Percentiles rank a stretch among this genome's conserved stretches.
Conservation (phyloP, 2,113 vertebrate genomes). For the Pundamilia nyererei region DNA sequence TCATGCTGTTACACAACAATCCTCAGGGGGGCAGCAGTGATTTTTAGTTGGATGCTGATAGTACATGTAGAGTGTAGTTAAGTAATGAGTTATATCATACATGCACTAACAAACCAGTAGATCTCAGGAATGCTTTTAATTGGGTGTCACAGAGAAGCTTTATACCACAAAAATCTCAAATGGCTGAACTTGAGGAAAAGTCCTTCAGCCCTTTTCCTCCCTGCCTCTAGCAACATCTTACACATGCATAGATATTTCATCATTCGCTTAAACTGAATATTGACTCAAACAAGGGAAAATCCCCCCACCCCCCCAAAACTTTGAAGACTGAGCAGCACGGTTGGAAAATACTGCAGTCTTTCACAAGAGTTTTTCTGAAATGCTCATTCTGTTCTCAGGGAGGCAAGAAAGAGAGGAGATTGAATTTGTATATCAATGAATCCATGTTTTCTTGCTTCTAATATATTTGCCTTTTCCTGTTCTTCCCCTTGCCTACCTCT, state of each 20-base stretch:
- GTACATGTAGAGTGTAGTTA: neutral
- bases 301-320: neutral
- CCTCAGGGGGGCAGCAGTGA: slow-evolving; percentile 63
- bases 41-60: neutral
- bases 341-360: neutral
- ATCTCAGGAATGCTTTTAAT: neutral
- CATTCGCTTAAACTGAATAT: slow-evolving; percentile 1
- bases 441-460: slow-evolving; percentile 33
- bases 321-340: neutral
- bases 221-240: neutral
- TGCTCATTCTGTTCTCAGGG: neutral
- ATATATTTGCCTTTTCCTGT: slow-evolving; percentile 18
- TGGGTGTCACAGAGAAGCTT: neutral
- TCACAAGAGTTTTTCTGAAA: neutral
- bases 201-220: neutral
- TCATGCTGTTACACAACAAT: neutral
- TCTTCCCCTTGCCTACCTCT: neutral
- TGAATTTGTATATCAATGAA: slow-evolving; percentile 49
- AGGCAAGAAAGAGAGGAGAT: slow-evolving; percentile 16
- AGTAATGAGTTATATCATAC: neutral
- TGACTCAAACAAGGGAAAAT: neutral
- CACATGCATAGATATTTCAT: neutral
- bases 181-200: neutral
- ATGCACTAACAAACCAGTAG: neutral
- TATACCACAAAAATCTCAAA: neutral